These are phyloP conservation scores for Troides oblongomaculatus DNA, from an alignment of 2,888 invertebrate species.

Conservation along the genomic window DNA sequence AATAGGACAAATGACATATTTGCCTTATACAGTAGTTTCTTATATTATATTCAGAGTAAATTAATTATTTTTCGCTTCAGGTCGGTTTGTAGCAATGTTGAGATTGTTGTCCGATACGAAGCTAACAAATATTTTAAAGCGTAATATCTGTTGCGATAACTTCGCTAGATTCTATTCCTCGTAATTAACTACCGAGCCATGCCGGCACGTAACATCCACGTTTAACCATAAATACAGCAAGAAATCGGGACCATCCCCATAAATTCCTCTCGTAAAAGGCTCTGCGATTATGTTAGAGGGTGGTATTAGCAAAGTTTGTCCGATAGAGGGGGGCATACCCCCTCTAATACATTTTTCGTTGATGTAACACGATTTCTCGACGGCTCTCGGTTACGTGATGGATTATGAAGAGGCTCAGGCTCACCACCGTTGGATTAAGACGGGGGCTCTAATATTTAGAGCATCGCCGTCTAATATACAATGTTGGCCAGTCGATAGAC, in stretches of 20 bases:
- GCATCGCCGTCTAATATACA: slow-evolving; percentile 72
- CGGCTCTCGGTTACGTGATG: slow-evolving; percentile 80
- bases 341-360: slow-evolving; percentile 81
- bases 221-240: slow-evolving; percentile 75
- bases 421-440: slow-evolving; percentile 74
- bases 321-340: slow-evolving; percentile 62
- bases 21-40: too few relatives aligned
- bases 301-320: slow-evolving; percentile 81
- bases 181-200: slow-evolving; percentile 70
- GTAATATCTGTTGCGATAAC: slow-evolving; percentile 19
- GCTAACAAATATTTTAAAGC: slow-evolving; percentile 13
- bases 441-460: slow-evolving; percentile 70
- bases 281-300: slow-evolving; percentile 79
- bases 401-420: slow-evolving; percentile 76
- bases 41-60: not conserved
- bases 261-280: slow-evolving; percentile 81
- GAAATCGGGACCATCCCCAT: slow-evolving; percentile 79
- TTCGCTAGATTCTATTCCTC: slow-evolving; percentile 57
- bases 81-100: not conserved
- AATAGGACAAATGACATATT: too few relatives aligned
- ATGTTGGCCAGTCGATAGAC: slow-evolving; percentile 72
- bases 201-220: slow-evolving; percentile 71
- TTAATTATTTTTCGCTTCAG: not conserved
- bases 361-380: slow-evolving; percentile 81
- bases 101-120: not conserved